Evolutionary conservation across 2,113 vertebrate species (phyloP).

Genomic region (Pagrus major): DNA sequence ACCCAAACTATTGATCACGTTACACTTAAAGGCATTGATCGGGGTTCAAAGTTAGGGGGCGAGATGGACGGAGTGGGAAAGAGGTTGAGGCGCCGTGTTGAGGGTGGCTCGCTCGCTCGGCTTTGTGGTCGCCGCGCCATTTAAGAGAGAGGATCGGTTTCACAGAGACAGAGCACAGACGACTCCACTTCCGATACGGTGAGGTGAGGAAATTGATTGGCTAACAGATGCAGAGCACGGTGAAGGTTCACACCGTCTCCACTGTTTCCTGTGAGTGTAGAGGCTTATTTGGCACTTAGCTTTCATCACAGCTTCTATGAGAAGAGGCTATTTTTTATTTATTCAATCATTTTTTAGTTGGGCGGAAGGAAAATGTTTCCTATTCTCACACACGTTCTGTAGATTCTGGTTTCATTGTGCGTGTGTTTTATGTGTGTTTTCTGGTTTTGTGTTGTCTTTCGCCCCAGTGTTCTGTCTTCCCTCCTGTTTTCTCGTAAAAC

Average conservation of each 20-base stretch:
- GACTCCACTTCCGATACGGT: conserved; percentile 39
- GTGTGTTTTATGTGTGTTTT: no score
- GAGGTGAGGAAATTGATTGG: conserved; percentile 52
- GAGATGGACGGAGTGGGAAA: conserved; percentile 29
- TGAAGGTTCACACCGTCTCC: conserved; percentile 23
- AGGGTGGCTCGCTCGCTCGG: conserved; percentile 25
- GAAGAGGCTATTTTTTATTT: no score
- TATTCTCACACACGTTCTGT: no score
- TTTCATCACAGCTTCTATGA: no score
- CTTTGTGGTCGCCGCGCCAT: conserved; percentile 47
- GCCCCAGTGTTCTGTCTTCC: no score
- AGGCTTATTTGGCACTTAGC: not conserved
- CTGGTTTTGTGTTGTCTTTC: no score
- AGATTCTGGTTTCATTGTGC: no score
- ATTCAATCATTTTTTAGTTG: no score
- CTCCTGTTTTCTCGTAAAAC: no score
- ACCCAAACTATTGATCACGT: conserved; percentile 65
- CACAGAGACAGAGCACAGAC: conserved; percentile 37
- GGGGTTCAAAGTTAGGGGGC: conserved; percentile 69
- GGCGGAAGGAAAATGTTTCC: no score
- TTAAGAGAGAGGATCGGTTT: conserved; percentile 61
- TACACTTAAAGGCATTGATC: conserved; percentile 72
- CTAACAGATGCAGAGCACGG: conserved; percentile 34
- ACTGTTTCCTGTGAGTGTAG: conserved; percentile 15
- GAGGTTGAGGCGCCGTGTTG: conserved; percentile 19